Evolutionary conservation across 2,797 vertebrate genomes (phyloP).

Genomic region (Trichosurus vulpecula): DNA sequence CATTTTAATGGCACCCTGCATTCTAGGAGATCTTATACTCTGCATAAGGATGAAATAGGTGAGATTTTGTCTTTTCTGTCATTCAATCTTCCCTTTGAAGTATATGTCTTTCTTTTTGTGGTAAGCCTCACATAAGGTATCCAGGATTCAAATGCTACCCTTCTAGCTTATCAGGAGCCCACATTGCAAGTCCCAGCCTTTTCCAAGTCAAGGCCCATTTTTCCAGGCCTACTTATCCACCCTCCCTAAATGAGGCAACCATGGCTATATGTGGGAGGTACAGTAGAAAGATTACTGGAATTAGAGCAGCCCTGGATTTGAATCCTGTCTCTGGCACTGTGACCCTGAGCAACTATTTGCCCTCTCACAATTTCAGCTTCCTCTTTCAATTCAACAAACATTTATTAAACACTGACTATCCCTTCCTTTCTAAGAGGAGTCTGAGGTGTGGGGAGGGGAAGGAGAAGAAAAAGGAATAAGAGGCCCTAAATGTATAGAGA

Average conservation of each 20-base stretch:
- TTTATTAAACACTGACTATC: background rate
- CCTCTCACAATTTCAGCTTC: background rate
- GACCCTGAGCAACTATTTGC: background rate
- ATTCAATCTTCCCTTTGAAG: background rate
- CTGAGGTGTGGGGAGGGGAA: background rate
- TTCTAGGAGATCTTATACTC: background rate
- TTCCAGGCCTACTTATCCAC: background rate
- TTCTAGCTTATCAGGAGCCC: background rate
- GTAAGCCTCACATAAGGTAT: background rate
- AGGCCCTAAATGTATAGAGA: background rate
- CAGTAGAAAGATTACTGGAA: background rate
- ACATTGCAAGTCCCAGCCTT: background rate
- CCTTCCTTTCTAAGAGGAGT: background rate
- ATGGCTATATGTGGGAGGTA: background rate
- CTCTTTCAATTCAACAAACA: background rate
- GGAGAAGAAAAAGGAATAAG: background rate
- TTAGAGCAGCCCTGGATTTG: background rate
- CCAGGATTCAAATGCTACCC: background rate
- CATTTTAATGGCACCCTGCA: background rate
- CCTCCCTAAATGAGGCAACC: background rate
- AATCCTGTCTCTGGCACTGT: background rate
- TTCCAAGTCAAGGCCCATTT: background rate
- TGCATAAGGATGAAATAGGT: background rate
- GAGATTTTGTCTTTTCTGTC: background rate
- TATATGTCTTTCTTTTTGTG: background rate